phyloP scores from a whole-genome alignment of 23 tunicate genomes.

The Trididemnum miniatum region DNA sequence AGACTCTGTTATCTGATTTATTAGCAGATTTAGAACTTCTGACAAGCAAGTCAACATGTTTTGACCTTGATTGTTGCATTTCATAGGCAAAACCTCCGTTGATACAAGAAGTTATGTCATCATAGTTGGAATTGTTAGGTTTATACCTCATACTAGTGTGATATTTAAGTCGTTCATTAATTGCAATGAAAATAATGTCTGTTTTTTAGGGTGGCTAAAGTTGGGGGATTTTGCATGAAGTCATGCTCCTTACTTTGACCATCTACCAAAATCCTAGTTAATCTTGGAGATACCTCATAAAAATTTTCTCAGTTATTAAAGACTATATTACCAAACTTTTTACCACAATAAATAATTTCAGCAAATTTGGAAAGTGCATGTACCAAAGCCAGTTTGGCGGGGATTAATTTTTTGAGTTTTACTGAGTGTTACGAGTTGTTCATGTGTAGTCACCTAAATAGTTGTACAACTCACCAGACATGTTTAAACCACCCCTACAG shows the following conservation, averaged over 20 bases:
- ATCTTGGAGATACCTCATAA: neutral
- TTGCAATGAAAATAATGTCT: neutral
- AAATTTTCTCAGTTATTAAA: neutral
- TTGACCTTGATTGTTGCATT: too few species aligned
- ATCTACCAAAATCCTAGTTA: neutral
- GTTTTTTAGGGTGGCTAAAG: neutral
- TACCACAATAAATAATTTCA: neutral
- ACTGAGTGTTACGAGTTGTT: neutral
- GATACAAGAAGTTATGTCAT: too few species aligned
- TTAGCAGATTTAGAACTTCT: too few species aligned
- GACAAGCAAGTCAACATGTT: too few species aligned
- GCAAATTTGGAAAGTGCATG: neutral
- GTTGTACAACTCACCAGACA: neutral
- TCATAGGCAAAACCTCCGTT: too few species aligned
- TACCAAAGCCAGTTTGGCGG: neutral
- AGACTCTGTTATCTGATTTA: too few species aligned
- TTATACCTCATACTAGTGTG: neutral
- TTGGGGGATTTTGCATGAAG: neutral
- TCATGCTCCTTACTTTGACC: neutral
- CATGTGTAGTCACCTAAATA: neutral
- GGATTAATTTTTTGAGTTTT: neutral
- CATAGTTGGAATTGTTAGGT: neutral
- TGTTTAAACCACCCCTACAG: neutral
- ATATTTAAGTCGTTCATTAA: neutral
- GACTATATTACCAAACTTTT: neutral